phyloP scores from a whole-genome alignment of 2,888 invertebrate species.

The Dasysyrphus albostriatus region DNA sequence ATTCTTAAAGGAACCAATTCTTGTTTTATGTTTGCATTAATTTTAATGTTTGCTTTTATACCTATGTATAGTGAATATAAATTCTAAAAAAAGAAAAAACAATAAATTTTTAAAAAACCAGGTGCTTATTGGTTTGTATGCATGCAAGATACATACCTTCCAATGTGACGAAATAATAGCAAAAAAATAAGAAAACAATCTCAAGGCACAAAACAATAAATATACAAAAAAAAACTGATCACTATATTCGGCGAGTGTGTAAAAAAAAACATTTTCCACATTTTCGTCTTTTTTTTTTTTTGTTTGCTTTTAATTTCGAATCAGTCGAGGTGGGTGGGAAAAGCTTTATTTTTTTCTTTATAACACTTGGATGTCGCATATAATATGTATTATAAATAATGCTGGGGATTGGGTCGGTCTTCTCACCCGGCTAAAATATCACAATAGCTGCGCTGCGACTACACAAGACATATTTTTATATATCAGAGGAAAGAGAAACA shows the following conservation, averaged over 20 bases:
- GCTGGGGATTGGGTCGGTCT: constrained; percentile 9
- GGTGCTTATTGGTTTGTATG: not conserved
- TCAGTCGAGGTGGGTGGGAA: constrained; percentile 20
- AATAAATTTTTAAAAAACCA: constrained; percentile 20
- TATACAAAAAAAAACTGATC: constrained; percentile 1
- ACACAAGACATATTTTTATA: constrained; percentile 17
- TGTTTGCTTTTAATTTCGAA: constrained; percentile 23
- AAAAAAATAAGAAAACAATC: constrained; percentile 12
- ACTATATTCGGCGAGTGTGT: constrained; percentile 12
- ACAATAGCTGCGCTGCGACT: constrained; percentile 31
- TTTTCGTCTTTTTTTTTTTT: constrained; percentile 6
- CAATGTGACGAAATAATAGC: constrained; percentile 16
- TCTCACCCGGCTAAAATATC: constrained; percentile 37
- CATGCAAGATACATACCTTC: not conserved
- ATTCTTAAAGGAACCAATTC: too few species aligned
- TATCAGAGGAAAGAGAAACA: constrained; percentile 21
- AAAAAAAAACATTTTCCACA: constrained; percentile 19
- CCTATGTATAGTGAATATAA: too few species aligned
- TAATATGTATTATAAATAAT: not conserved
- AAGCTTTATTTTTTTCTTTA: constrained; percentile 27
- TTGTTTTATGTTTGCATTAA: too few species aligned
- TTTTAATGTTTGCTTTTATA: too few species aligned
- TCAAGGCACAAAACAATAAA: constrained; percentile 26
- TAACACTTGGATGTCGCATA: constrained; percentile 24
- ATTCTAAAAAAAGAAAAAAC: not conserved